These are phyloP conservation scores for Hoplodrina blanda DNA, from an alignment of 2,888 invertebrate species.

Conservation along the genomic window DNA sequence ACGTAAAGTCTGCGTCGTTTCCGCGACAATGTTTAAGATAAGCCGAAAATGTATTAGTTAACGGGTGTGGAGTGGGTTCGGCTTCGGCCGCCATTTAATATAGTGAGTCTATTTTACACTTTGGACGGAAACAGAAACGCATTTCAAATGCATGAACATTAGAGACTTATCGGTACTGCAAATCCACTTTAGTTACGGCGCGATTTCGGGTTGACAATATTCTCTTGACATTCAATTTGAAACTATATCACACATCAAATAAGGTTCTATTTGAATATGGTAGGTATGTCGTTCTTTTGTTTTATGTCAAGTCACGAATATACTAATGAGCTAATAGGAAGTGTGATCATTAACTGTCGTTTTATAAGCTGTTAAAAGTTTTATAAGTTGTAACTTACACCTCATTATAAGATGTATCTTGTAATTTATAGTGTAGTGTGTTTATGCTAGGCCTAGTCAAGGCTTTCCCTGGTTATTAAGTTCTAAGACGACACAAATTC, in stretches of 20 bases:
- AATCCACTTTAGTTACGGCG: constrained; percentile 6
- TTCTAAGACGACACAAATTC: not conserved
- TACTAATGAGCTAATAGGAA: constrained; percentile 48
- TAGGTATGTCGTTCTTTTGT: constrained; percentile 3
- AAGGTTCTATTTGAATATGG: not conserved
- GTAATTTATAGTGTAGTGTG: constrained; percentile 8
- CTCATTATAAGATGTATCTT: constrained; percentile 11
- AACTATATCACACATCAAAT: not conserved
- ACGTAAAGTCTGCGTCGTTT: constrained; percentile 76
- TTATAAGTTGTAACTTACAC: constrained; percentile 30
- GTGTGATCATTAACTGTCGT: constrained; percentile 19
- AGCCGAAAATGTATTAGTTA: constrained; percentile 75
- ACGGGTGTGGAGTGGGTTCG: constrained; percentile 70
- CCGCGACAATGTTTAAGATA: constrained; percentile 79
- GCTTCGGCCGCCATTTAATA: constrained; percentile 62
- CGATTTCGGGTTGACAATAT: constrained; percentile 21
- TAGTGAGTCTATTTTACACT: constrained; percentile 50
- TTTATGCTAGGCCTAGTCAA: too few species aligned
- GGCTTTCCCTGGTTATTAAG: not conserved
- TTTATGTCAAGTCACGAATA: constrained; percentile 24
- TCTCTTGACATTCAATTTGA: constrained; percentile 5
- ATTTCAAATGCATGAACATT: constrained; percentile 57
- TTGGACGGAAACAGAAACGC: constrained; percentile 40
- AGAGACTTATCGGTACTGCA: constrained; percentile 35
- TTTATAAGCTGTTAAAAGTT: constrained; percentile 15